Base-by-base conservation (phyloP, 2,113 vertebrate genomes). In the Anhinga anhinga region DNA sequence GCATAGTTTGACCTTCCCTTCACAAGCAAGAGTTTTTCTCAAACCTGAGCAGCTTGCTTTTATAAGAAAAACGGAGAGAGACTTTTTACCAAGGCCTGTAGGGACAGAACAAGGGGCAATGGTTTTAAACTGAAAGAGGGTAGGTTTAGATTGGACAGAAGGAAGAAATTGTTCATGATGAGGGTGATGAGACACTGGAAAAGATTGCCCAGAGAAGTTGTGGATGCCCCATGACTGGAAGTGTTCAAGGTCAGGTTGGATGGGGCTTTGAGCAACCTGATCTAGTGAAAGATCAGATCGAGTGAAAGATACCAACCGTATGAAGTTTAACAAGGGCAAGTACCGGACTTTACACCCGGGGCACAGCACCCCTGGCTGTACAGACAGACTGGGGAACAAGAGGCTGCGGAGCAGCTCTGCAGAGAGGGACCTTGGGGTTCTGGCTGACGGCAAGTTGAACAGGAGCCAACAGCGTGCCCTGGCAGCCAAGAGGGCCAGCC, bases 181-280 rank as follows among this genome's bases (percentile, higher is more conserved):
- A 55, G 32, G 12, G 16, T 2, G 11, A 2, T 4, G 19, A 47
- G 45, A 47, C 45, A 47, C 45, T 47, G 69, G 44, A 7, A 17
- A 5, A 45, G 32, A 29, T 1, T 77, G 38, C 25, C n/a, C 58
- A 72, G 67, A 59, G 77, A 14, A 65, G 36, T 8, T 52, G 13
- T 5, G 38, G 78, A n/a, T 88, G 40, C 9, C 11, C 26, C 61
- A 16, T 17, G 5, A 14, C 32, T 67, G 42, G 30, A 38, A 74
- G 12, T 19, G 62, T 13, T 20, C 21, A 38, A 50, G 32, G 38
- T 3, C 44, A 67, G 52, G 34, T 0, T 74, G 82, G 65, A 88
- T 0, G 0, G 34, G 44, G 38, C n/a, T 62, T 58, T n/a, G 74
- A 85, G 71, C 42, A 76, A 2, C 6, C 36, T 56, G 19, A 19